Evolutionary conservation across 2,113 vertebrate species (phyloP), one percentile per base, ranked within the genome.

Genomic region (Toxotes jaculatrix): DNA sequence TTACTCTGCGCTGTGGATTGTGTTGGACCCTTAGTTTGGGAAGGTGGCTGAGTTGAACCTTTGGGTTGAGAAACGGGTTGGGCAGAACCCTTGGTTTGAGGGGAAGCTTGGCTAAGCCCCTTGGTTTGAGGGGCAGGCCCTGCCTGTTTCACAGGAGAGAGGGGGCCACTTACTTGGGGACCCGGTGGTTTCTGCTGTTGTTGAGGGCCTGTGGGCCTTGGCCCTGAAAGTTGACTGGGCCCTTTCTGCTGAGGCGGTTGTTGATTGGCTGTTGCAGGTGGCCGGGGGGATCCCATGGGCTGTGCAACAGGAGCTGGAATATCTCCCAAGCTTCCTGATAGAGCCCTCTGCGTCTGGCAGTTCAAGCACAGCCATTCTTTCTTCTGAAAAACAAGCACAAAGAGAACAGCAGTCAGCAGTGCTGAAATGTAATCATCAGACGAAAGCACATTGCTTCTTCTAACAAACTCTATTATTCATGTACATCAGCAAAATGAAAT

Each of bases 331-430:
- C 95, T 95, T 91, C 97, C 98, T 78, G 99, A 97, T 6, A 99
- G 94, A 72, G 99, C 96, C 87, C 98, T 95, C 94, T 98, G 96
- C 10, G 98, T 99, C 97, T 99, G 98, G 96, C 98, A 99, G 94
- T 98, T 99, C 95, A 99, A 95, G 92, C 98, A 99, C 49, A 99
- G 96, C 98, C 98, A 99, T 95, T 99, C 98, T 32, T 97, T 98
- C 93, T 98, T 99, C 98, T 99, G 94, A 84, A 97, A 96, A 82
- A 94, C 63, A 95, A 74, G 36, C 27, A 94, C 67, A 4, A 77
- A 90, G 21, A 91, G 32, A 87, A 74, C 9, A 77, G 14, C 14
- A 71, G 63, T 89, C 3, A 90, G 31, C 6, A 40, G 13, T 3
- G 7, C 14, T 56, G 31, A 36, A 34, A 72, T 9, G 1, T 38